Percentiles rank a stretch among this genome's conserved stretches.
These are phyloP conservation scores for Eremophila alpestris DNA, from an alignment of 2,797 vertebrate genomes.

Conservation along the genomic window DNA sequence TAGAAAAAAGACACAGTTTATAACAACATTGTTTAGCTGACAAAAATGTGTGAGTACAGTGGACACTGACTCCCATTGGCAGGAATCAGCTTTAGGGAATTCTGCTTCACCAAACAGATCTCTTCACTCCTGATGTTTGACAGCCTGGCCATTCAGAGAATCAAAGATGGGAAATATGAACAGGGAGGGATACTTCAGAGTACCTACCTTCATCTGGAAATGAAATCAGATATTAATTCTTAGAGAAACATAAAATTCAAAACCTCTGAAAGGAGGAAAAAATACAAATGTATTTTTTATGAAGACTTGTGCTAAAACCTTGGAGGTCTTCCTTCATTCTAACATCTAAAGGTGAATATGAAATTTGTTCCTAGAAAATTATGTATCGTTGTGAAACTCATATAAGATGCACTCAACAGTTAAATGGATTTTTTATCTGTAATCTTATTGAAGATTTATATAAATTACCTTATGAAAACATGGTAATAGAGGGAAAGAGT, in stretches of 20 bases:
- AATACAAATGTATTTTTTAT: conserved; percentile 15
- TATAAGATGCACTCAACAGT: conserved; percentile 51
- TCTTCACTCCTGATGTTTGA: not conserved
- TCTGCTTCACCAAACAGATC: not conserved
- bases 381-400: conserved; percentile 11
- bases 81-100: conserved; percentile 46
- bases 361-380: conserved; percentile 52
- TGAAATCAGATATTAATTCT: not conserved
- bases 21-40: conserved; percentile 26
- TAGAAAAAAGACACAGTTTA: not conserved
- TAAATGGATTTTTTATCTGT: conserved; percentile 60
- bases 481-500: not conserved
- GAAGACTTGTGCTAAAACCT: conserved; percentile 9
- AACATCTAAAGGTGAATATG: conserved; percentile 23
- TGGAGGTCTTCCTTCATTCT: conserved; percentile 23
- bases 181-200: not conserved
- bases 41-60: not conserved
- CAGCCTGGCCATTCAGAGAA: not conserved
- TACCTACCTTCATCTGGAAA: not conserved
- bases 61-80: conserved; percentile 15
- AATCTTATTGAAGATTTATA: conserved; percentile 38
- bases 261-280: not conserved
- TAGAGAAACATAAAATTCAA: not conserved
- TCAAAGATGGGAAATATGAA: not conserved
- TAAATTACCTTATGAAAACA: conserved; percentile 23